Conservation (phyloP, 2,797 vertebrate species). For the Loriculus beryllinus region DNA sequence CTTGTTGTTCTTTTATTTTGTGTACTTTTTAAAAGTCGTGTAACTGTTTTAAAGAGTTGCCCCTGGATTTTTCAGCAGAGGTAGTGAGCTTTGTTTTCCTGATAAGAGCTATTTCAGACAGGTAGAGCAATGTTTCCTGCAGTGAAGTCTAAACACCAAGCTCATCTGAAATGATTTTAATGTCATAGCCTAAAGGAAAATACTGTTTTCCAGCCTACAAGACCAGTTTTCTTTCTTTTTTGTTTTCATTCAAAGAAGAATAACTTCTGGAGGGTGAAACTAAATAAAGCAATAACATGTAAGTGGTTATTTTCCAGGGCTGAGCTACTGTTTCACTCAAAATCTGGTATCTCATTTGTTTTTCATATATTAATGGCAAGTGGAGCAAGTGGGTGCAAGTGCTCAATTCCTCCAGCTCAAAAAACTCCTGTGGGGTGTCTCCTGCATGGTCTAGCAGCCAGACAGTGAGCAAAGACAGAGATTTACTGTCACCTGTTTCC, state of each 20-base stretch:
- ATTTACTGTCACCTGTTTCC: background rate
- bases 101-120: constrained; percentile 15
- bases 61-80: constrained; percentile 31
- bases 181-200: constrained; percentile 11
- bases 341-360: background rate
- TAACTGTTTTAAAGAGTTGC: constrained; percentile 33
- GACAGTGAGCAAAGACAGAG: background rate
- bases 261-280: background rate
- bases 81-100: background rate
- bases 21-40: background rate
- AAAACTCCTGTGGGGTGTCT: background rate
- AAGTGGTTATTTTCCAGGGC: background rate
- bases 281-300: background rate
- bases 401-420: background rate
- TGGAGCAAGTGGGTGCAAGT: constrained; percentile 3
- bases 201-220: background rate
- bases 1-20: constrained; percentile 38
- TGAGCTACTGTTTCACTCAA: background rate
- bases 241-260: background rate
- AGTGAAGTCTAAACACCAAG: background rate
- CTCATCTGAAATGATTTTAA: constrained; percentile 22
- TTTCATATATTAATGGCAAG: background rate
- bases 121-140: constrained; percentile 13
- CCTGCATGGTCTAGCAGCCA: background rate
- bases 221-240: background rate